A percentile compares a stretch with the other conserved stretches of the same genome.
Conservation (phyloP, 2,888 invertebrate genomes). For the Euproctis similis region DNA sequence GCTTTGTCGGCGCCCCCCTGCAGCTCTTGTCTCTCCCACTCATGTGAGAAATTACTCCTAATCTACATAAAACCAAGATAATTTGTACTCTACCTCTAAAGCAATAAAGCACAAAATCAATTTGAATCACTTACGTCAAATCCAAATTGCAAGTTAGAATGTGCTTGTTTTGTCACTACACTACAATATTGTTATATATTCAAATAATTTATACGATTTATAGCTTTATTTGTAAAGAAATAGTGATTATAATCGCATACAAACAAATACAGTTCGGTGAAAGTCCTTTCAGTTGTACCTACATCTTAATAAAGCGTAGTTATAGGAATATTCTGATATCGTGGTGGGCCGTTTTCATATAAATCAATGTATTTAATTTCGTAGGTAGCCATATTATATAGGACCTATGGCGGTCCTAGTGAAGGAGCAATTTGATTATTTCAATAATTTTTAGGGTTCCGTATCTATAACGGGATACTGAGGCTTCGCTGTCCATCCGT, state of each 20-base stretch:
- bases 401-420: too few relatives aligned
- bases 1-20: conserved; percentile 69
- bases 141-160: conserved; percentile 11
- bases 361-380: too few relatives aligned
- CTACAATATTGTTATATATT: too few relatives aligned
- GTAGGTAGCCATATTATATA: too few relatives aligned
- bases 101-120: conserved; percentile 15
- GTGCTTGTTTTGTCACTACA: conserved; percentile 30
- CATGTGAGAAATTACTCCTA: conserved; percentile 58
- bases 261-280: too few relatives aligned
- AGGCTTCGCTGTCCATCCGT: too few relatives aligned
- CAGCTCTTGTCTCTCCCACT: conserved; percentile 40
- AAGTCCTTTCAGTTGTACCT: too few relatives aligned
- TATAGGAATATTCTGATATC: conserved; percentile 26
- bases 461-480: too few relatives aligned
- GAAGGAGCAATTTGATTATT: too few relatives aligned
- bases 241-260: conserved; percentile 13
- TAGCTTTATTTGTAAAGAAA: conserved; percentile 9
- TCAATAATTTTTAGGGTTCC: too few relatives aligned
- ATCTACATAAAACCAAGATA: conserved; percentile 4
- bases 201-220: too few relatives aligned
- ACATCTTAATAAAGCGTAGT: conserved; percentile 43
- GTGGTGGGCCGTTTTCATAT: conserved; percentile 45
- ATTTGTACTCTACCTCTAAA: conserved; percentile 12
- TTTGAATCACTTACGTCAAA: conserved; percentile 10